A percentile compares a stretch with the other conserved stretches of the same genome.
phyloP scores from a whole-genome alignment of 2,888 invertebrate genomes.

The Hyposoter didymator region DNA sequence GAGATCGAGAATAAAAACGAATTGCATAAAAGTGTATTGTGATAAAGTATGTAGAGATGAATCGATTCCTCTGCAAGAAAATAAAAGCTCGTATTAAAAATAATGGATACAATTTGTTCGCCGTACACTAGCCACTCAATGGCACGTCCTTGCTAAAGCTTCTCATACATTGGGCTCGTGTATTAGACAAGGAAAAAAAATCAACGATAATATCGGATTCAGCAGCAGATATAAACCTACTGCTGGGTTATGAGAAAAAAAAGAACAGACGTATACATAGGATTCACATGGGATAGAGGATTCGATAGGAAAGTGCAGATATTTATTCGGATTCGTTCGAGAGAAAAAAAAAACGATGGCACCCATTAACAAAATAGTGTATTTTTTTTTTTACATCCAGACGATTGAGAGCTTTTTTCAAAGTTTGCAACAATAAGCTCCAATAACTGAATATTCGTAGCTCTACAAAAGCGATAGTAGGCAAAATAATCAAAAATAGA shows the following conservation, averaged over 20 bases:
- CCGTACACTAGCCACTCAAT: background rate
- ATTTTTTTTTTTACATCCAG: background rate
- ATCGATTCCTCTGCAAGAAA: background rate
- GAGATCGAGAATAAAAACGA: background rate
- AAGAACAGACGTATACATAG: too few relatives aligned
- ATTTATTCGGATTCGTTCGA: background rate
- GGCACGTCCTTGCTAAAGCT: background rate
- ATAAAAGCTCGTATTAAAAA: background rate
- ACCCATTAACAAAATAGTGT: too few relatives aligned
- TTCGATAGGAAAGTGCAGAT: background rate
- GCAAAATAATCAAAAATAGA: background rate
- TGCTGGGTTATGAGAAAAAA: background rate
- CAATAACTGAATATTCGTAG: background rate
- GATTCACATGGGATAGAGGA: too few relatives aligned
- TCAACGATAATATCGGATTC: background rate
- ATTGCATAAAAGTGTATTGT: background rate
- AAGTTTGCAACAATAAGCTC: background rate
- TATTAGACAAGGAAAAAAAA: background rate
- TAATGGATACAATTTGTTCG: background rate
- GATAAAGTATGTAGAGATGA: background rate
- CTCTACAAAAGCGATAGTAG: background rate
- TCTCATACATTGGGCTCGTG: background rate
- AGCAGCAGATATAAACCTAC: background rate
- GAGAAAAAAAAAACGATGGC: background rate
- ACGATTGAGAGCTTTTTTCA: background rate